These are phyloP conservation scores for Mythimna loreyi DNA, from an alignment of 2,888 invertebrate species.

Conservation along the genomic window DNA sequence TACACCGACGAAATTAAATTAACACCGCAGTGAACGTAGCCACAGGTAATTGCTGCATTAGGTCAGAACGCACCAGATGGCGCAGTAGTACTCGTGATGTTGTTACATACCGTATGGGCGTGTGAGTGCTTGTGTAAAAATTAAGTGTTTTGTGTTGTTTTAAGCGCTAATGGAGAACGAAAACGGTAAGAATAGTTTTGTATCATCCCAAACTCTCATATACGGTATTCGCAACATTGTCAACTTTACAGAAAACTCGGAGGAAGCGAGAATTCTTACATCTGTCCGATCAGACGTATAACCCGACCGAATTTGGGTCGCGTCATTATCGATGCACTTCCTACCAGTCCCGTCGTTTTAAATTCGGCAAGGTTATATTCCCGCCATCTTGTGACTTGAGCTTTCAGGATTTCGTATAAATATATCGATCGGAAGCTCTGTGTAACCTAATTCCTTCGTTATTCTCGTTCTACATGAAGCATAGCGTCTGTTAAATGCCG, in stretches of 20 bases:
- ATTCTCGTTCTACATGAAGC: slow-evolving; percentile 69
- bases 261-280: slow-evolving; percentile 86
- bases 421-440: slow-evolving; percentile 87
- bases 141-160: slow-evolving; percentile 88
- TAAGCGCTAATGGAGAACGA: slow-evolving; percentile 81
- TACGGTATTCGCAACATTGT: slow-evolving; percentile 68
- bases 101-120: slow-evolving; percentile 89
- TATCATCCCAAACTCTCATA: slow-evolving; percentile 64
- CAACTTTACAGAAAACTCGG: slow-evolving; percentile 79
- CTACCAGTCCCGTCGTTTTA: slow-evolving; percentile 72
- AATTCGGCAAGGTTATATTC: slow-evolving; percentile 81
- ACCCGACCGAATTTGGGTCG: slow-evolving; percentile 84
- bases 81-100: slow-evolving; percentile 89
- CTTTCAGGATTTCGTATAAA: slow-evolving; percentile 88
- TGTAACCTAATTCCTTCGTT: slow-evolving; percentile 81
- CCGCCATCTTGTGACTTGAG: slow-evolving; percentile 89
- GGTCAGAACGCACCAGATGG: slow-evolving; percentile 82
- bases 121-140: slow-evolving; percentile 90
- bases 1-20: slow-evolving; percentile 79
- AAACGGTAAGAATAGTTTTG: slow-evolving; percentile 83
- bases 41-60: slow-evolving; percentile 76
- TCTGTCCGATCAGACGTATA: slow-evolving; percentile 87
- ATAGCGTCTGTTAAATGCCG: slow-evolving; percentile 59
- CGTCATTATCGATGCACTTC: slow-evolving; percentile 74
- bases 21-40: slow-evolving; percentile 79